Evolutionary conservation across 2,888 invertebrate genomes (phyloP).

Genomic region (Drosophila antonietae): DNA sequence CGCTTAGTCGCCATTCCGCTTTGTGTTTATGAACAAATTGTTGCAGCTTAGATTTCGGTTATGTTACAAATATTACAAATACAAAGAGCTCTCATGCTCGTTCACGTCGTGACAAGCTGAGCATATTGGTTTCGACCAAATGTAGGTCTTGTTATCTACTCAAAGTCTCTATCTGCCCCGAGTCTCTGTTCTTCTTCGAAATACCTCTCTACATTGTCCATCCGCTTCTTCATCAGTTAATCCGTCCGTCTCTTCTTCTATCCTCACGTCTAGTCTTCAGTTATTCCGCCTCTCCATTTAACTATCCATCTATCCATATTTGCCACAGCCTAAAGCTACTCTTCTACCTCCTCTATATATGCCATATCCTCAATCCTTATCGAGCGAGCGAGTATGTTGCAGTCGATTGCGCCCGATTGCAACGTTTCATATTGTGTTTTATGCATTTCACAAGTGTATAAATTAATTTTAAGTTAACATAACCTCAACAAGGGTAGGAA

Average conservation of each 20-base stretch:
- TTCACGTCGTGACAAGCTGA: neutral
- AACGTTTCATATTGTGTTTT: neutral
- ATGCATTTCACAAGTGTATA: constrained; percentile 3
- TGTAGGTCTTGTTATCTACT: neutral
- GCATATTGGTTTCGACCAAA: neutral
- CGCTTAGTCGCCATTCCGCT: neutral
- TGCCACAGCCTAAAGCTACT: neutral
- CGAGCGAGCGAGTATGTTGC: neutral
- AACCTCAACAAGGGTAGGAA: constrained; percentile 6
- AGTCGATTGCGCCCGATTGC: neutral
- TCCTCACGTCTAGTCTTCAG: no score
- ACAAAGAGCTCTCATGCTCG: neutral
- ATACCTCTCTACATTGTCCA: no score
- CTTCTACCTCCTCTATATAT: neutral
- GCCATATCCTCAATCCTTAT: neutral
- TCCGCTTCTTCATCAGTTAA: no score
- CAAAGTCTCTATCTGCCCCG: neutral
- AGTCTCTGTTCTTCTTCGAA: no score
- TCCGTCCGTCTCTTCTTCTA: neutral
- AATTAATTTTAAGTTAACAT: constrained; percentile 4
- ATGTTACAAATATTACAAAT: constrained; percentile 1
- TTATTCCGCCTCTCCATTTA: neutral
- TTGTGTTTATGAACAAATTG: constrained; percentile 1
- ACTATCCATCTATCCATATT: neutral
- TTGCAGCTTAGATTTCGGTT: constrained; percentile 6